Percentiles rank a stretch among this genome's conserved stretches.
These are phyloP conservation scores for Lepidochrysops patricia DNA, from an alignment of 2,888 invertebrate genomes.

Conservation along the genomic window DNA sequence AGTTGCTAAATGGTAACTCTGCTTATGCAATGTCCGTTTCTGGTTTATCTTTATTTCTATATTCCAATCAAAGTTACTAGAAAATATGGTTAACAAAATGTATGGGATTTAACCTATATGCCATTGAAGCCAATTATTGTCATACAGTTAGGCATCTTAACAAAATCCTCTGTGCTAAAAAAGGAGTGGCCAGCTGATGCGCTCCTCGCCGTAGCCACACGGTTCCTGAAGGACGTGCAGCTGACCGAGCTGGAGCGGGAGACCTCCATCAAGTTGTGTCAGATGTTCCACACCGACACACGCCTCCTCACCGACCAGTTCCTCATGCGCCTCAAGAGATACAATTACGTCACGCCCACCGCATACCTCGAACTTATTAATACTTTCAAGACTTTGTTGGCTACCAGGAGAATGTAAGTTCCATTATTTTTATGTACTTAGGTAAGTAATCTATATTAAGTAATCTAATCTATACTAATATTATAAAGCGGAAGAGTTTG, in stretches of 20 bases:
- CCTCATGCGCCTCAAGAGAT: conserved; percentile 76
- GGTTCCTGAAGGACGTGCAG: conserved; percentile 87
- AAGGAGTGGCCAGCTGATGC: conserved; percentile 96
- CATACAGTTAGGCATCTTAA: too few relatives aligned
- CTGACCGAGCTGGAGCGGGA: conserved; percentile 81
- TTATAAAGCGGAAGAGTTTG: too few relatives aligned
- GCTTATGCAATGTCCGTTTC: too few relatives aligned
- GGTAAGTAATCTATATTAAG: too few relatives aligned
- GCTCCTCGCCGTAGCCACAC: conserved; percentile 87
- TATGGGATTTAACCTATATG: too few relatives aligned
- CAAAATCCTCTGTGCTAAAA: background rate
- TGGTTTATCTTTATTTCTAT: too few relatives aligned
- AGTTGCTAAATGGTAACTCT: too few relatives aligned
- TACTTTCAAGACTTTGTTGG: conserved; percentile 88
- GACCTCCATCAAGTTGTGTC: conserved; percentile 91
- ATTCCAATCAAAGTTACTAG: too few relatives aligned
- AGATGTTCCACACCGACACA: conserved; percentile 91
- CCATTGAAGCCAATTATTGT: too few relatives aligned
- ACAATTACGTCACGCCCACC: conserved; percentile 94
- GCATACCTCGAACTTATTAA: conserved; percentile 94
- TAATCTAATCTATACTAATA: too few relatives aligned
- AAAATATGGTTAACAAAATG: too few relatives aligned
- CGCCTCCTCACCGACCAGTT: conserved; percentile 81
- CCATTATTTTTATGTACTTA: too few relatives aligned
- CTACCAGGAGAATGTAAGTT: conserved; percentile 82